Conservation (phyloP, 2,113 vertebrate genomes). For the Atrichornis clamosus region DNA sequence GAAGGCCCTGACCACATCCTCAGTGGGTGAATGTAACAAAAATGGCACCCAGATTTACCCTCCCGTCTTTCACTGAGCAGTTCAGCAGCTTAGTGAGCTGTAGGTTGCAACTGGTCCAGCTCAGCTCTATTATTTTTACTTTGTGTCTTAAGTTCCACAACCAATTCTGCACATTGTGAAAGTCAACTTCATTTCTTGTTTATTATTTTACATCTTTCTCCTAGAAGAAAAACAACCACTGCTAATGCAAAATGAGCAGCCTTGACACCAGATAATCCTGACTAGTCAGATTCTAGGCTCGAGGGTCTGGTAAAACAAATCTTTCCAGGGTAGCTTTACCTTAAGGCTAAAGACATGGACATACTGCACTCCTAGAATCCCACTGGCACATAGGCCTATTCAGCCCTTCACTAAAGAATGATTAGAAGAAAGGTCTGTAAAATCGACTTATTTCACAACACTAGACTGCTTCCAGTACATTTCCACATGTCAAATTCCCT, state of each 20-base stretch:
- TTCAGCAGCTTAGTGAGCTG: neutral
- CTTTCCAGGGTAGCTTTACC: neutral
- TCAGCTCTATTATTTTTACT: neutral
- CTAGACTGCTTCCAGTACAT: neutral
- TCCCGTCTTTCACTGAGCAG: neutral
- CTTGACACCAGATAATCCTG: neutral
- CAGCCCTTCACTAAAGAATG: neutral
- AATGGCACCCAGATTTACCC: neutral
- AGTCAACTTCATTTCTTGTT: neutral
- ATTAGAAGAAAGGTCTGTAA: neutral
- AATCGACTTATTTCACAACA: conserved; percentile 1
- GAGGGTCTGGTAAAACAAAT: neutral
- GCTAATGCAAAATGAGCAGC: neutral
- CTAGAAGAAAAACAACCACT: neutral
- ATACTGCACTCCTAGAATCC: neutral
- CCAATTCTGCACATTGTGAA: neutral
- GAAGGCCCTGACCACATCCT: neutral
- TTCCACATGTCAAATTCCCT: neutral
- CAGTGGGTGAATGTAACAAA: neutral
- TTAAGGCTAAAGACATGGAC: neutral
- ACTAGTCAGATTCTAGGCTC: neutral
- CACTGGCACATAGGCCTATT: neutral
- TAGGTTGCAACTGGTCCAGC: neutral
- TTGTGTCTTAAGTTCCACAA: neutral
- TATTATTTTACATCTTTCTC: neutral